Conservation (phyloP, 2,888 invertebrate genomes). For the Nomada goodeniana region DNA sequence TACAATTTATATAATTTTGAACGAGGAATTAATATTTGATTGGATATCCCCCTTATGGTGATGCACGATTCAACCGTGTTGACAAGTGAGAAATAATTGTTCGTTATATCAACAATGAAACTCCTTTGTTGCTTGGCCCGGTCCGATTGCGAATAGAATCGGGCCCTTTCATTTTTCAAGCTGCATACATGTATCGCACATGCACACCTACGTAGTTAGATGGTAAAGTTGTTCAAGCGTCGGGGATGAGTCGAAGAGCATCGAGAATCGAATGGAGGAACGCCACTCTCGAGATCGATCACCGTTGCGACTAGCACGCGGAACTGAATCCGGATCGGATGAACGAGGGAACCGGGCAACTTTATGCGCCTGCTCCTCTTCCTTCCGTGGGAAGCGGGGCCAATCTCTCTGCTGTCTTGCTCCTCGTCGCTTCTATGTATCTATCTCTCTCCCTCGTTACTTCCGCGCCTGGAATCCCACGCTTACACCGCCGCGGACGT, state of each 20-base stretch:
- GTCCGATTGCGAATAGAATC: too few relatives aligned
- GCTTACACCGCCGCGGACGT: conserved; percentile 64
- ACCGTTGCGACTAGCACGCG: conserved; percentile 56
- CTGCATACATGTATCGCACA: too few relatives aligned
- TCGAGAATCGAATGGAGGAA: conserved; percentile 58
- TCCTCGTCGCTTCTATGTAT: not conserved
- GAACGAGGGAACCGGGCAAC: conserved; percentile 64
- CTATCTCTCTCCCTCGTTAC: conserved; percentile 53
- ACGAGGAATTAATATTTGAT: too few relatives aligned
- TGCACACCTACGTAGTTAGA: not conserved
- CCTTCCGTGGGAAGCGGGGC: conserved; percentile 69
- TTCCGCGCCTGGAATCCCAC: conserved; percentile 71
- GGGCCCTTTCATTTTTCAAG: too few relatives aligned
- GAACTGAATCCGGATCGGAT: conserved; percentile 69
- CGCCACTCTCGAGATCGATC: conserved; percentile 53
- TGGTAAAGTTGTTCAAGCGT: not conserved
- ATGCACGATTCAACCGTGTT: too few relatives aligned
- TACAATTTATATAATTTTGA: too few relatives aligned
- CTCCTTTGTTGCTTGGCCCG: too few relatives aligned
- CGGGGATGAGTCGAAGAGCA: not conserved
- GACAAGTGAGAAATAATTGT: too few relatives aligned
- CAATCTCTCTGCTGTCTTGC: conserved; percentile 37
- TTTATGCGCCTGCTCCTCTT: conserved; percentile 68
- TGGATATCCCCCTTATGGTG: too few relatives aligned
- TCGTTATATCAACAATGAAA: too few relatives aligned